These are phyloP conservation scores for Diadromus collaris DNA, from an alignment of 2,888 invertebrate species.

Conservation along the genomic window DNA sequence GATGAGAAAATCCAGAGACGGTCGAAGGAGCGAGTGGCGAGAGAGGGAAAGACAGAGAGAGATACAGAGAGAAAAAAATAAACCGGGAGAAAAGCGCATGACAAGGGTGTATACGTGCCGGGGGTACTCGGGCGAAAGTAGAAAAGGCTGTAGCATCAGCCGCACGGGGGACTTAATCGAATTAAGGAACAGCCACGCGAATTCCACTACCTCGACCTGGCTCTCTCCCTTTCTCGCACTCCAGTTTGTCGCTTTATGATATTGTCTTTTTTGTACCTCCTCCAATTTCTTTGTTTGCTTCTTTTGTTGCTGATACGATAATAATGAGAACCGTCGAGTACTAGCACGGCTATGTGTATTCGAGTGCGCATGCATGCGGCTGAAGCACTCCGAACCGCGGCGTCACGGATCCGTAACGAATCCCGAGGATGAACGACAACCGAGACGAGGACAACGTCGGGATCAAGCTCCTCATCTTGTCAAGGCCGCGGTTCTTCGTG, in stretches of 20 bases:
- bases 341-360: slow-evolving; percentile 13
- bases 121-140: slow-evolving; percentile 23
- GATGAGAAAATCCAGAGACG: slow-evolving; percentile 45
- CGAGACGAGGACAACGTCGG: slow-evolving; percentile 35
- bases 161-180: slow-evolving; percentile 35
- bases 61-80: background rate
- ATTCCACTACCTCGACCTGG: slow-evolving; percentile 5
- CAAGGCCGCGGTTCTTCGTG: slow-evolving; percentile 36
- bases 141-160: slow-evolving; percentile 32
- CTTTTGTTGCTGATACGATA: background rate
- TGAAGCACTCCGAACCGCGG: slow-evolving; percentile 22
- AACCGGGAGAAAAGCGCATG: slow-evolving; percentile 2
- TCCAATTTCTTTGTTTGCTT: background rate
- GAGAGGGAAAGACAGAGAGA: background rate
- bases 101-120: slow-evolving; percentile 1
- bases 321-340: slow-evolving; percentile 19
- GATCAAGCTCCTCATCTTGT: slow-evolving; percentile 55
- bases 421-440: slow-evolving; percentile 33
- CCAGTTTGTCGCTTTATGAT: slow-evolving; percentile 23
- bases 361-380: slow-evolving; percentile 11
- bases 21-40: background rate
- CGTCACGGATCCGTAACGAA: slow-evolving; percentile 48
- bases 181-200: slow-evolving; percentile 22
- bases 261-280: slow-evolving; percentile 21
- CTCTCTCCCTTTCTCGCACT: slow-evolving; percentile 10